A percentile compares a stretch with the other conserved stretches of the same genome.
Conservation (phyloP, 2,797 vertebrate species). For the Antrozous pallidus region DNA sequence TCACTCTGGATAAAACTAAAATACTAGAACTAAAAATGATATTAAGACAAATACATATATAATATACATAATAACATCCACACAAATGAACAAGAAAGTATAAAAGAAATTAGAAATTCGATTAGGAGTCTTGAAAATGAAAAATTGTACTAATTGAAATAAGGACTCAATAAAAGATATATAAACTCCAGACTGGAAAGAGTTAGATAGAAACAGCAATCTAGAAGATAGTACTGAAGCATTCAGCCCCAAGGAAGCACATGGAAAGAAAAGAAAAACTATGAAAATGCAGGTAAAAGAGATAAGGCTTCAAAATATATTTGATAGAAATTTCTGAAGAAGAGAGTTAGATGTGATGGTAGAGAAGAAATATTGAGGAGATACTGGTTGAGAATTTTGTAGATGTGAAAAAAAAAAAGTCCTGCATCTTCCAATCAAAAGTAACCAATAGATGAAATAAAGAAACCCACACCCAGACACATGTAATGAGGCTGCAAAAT, state of each 20-base stretch:
- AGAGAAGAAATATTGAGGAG: neutral
- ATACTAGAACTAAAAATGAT: neutral
- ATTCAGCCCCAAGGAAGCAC: conserved; percentile 83
- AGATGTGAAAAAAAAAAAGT: neutral
- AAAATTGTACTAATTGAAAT: neutral
- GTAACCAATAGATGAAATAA: neutral
- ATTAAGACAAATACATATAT: neutral
- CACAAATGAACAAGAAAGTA: neutral
- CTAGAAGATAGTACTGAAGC: neutral
- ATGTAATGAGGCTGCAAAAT: neutral
- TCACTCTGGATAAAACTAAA: conserved; percentile 3
- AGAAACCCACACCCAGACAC: neutral
- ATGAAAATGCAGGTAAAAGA: conserved; percentile 47
- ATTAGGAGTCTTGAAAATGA: conserved; percentile 3
- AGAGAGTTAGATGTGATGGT: neutral
- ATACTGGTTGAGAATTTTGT: neutral
- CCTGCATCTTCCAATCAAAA: neutral
- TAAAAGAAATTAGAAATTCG: neutral
- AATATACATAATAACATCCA: neutral
- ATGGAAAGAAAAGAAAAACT: neutral
- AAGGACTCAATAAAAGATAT: neutral
- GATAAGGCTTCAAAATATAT: neutral
- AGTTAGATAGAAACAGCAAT: neutral
- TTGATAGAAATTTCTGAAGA: neutral
- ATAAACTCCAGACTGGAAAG: neutral